phyloP scores from a whole-genome alignment of 2,113 vertebrate species.

The Bothrops jararaca region DNA sequence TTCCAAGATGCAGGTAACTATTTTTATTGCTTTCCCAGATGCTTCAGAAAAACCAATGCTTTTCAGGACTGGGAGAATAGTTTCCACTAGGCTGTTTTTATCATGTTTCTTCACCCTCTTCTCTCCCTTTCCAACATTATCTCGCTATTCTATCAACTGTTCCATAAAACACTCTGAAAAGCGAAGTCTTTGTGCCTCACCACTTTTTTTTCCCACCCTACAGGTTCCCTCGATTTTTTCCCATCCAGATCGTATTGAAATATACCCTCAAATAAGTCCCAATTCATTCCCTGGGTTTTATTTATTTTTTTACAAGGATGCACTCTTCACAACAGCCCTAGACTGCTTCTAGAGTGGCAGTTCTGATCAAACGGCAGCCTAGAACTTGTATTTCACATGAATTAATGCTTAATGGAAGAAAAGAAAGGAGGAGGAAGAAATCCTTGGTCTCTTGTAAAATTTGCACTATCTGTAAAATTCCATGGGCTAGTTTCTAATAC shows the following conservation, averaged over 20 bases:
- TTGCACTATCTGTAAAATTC: neutral
- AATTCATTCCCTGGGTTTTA: neutral
- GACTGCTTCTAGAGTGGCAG: neutral
- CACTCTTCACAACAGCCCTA: neutral
- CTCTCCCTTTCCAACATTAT: neutral
- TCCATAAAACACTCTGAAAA: neutral
- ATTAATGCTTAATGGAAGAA: neutral
- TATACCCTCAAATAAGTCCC: neutral
- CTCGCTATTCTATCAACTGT: neutral
- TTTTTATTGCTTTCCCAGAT: neutral
- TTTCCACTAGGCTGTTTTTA: neutral
- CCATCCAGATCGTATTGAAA: neutral
- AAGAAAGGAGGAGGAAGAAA: neutral
- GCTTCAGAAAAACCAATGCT: neutral
- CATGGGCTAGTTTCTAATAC: neutral
- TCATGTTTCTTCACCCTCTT: neutral
- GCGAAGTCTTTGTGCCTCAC: neutral
- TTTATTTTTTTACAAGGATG: neutral
- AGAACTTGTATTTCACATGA: neutral
- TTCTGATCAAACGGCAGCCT: neutral
- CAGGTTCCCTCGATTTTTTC: neutral
- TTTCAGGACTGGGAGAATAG: neutral
- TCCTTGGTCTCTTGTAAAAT: neutral
- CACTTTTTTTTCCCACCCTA: neutral
- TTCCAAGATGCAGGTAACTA: neutral